Conservation (phyloP, 30 jellyfish, hydroid and myxozoan species). For the Cassiopea xamachana region DNA sequence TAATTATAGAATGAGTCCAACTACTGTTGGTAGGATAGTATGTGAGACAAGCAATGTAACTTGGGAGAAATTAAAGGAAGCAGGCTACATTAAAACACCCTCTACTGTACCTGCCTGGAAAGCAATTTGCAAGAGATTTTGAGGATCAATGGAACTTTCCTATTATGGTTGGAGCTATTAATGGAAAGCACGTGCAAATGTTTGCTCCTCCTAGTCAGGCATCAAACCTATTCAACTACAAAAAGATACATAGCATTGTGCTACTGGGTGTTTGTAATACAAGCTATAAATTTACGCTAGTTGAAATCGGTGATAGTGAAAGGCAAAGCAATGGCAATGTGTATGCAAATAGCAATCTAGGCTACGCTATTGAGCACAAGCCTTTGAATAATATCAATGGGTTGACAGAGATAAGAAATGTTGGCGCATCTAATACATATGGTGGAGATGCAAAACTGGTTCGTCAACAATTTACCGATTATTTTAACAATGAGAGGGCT, state of each 20-base stretch:
- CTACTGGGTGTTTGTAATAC: background rate
- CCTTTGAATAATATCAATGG: no score
- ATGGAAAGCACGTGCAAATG: slow-evolving; percentile 32
- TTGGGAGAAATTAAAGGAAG: slow-evolving; percentile 36
- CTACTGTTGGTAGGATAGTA: slow-evolving; percentile 45
- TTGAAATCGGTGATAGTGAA: slow-evolving; percentile 16
- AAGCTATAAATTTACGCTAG: background rate
- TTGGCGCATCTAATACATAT: no score
- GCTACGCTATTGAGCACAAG: slow-evolving; percentile 2
- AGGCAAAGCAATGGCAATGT: background rate
- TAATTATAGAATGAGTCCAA: slow-evolving; percentile 53
- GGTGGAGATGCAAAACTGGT: no score
- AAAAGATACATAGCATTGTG: slow-evolving; percentile 38
- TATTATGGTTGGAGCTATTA: slow-evolving; percentile 52
- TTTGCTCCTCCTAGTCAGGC: slow-evolving; percentile 28
- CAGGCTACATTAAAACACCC: slow-evolving; percentile 33
- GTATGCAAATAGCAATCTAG: background rate
- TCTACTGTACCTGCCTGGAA: slow-evolving; percentile 37
- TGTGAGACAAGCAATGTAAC: slow-evolving; percentile 42
- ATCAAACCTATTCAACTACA: slow-evolving; percentile 10
- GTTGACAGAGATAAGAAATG: no score
- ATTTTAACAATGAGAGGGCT: no score
- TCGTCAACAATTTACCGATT: no score
- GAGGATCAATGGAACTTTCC: slow-evolving; percentile 52
- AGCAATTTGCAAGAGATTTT: slow-evolving; percentile 31